Percentiles rank a stretch among this genome's conserved stretches.
Evolutionary conservation across 1,140 invertebrate genomes (phyloP).

Genomic region (Periplaneta americana): DNA sequence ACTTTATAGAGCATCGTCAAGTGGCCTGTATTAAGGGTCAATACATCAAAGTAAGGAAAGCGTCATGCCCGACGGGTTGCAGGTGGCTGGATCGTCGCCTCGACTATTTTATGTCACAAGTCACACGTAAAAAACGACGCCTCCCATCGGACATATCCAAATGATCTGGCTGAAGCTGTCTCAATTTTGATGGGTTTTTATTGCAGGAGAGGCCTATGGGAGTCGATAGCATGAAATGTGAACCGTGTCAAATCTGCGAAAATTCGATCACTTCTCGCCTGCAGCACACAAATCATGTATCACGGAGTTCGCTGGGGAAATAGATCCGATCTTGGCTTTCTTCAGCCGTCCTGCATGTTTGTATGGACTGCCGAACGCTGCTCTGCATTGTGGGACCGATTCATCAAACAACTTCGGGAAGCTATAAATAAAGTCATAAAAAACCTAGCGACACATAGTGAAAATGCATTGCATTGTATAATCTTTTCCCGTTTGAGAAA

Average conservation of each 20-base stretch:
- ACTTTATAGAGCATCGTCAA: too few relatives aligned
- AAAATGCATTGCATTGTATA: not conserved
- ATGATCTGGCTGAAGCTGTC: not conserved
- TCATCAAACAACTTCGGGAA: not conserved
- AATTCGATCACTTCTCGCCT: not conserved
- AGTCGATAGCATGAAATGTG: not conserved
- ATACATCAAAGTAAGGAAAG: too few relatives aligned
- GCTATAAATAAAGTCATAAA: not conserved
- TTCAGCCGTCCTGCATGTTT: not conserved
- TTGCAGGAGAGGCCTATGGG: not conserved
- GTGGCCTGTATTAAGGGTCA: too few relatives aligned
- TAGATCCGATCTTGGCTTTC: not conserved
- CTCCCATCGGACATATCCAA: not conserved
- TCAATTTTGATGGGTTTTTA: not conserved
- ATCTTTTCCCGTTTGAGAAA: not conserved
- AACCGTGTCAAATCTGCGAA: not conserved
- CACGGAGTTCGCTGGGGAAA: not conserved
- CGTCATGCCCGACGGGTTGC: too few relatives aligned
- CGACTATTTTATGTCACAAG: too few relatives aligned
- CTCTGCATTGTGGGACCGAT: not conserved
- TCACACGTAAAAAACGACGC: not conserved
- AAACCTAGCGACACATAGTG: not conserved
- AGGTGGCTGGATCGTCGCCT: too few relatives aligned
- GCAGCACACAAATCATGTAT: not conserved
- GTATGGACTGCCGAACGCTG: not conserved